Percentiles rank a stretch among this genome's conserved stretches.
These are phyloP conservation scores for Allobates femoralis DNA, from an alignment of 2,797 vertebrate species.

Conservation along the genomic window DNA sequence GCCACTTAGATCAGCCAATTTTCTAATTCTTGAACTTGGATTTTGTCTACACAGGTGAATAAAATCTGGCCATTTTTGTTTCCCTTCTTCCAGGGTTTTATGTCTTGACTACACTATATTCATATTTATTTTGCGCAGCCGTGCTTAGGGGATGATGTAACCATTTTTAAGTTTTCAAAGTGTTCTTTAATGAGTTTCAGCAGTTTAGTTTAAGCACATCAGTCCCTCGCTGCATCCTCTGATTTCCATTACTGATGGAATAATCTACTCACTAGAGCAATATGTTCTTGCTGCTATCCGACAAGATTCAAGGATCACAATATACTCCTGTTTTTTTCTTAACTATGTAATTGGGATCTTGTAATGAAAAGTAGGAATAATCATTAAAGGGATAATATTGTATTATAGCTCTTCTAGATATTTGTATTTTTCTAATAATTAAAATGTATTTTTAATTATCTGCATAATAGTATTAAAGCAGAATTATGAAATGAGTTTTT, in stretches of 20 bases:
- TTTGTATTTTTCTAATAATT: neutral
- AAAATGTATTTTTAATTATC: too few species aligned
- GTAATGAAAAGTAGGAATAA: neutral
- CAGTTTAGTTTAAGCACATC: slow-evolving; percentile 20
- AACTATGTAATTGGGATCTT: neutral
- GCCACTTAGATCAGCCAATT: neutral
- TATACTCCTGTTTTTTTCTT: neutral
- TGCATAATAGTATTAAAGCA: too few species aligned
- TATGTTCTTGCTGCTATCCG: neutral
- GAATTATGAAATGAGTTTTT: too few species aligned
- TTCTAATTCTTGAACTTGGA: neutral
- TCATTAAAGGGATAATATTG: neutral
- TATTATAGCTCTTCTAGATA: neutral
- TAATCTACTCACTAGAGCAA: neutral
- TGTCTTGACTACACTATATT: neutral
- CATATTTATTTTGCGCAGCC: neutral
- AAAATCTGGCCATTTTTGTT: neutral
- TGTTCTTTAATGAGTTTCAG: slow-evolving; percentile 12
- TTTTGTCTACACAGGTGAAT: too few species aligned
- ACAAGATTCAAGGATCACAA: neutral
- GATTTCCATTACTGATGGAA: slow-evolving; percentile 6
- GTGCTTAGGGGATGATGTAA: slow-evolving; percentile 1
- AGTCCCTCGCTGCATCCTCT: neutral
- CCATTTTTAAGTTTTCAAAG: slow-evolving; percentile 5
- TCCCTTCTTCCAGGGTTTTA: neutral